Base-by-base conservation (phyloP, 2,888 invertebrate genomes). In the Rhamphomyia laevipes region DNA sequence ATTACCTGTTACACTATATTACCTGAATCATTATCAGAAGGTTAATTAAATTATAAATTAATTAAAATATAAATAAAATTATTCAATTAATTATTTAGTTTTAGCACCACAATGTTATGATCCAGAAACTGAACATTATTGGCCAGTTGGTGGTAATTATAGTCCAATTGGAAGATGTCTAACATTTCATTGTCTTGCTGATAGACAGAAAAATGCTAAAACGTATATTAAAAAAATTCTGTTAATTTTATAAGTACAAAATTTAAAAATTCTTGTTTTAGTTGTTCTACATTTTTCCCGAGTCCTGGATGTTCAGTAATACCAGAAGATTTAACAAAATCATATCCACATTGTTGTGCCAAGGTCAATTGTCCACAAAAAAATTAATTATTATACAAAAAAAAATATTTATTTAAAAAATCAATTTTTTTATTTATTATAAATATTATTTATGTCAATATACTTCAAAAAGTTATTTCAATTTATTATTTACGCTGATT, bases 261-360 rank as follows among this genome's bases (percentile, higher is more conserved):
- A n/a, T n/a, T 9, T 18, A 16, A 42, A 16, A 18, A 3, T 38
- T 13, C 6, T 18, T 13, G n/a, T 37, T 43, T 16, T 18, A 48
- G 48, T 38, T 48, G 48, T 21, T 43, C 48, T 5, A 15, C 18
- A 17, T 17, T 45, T 13, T 40, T 15, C 5, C n/a, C 40, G 3
- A 27, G 43, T 13, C 38, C 40, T 17, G 31, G 18, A 12, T 48
- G 48, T 18, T 35, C 40, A 38, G 33, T 31, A 3, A 41, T 45
- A 6, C 40, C 44, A 13, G 48, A 44, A 15, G 45, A 48, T 31
- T 13, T 45, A 44, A 45, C 44, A 9, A 48, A 48, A 44, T 45
- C 48, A 17, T 48, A 48, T 40, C 48, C 48, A 9, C 43, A 48
- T n/a, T 48, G 48, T 18, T 48, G 48, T 45, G n/a, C 48, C 9